A percentile compares a stretch with the other conserved stretches of the same genome.
These are phyloP conservation scores for Thymallus thymallus DNA, from an alignment of 2,113 vertebrate genomes.

Conservation along the genomic window DNA sequence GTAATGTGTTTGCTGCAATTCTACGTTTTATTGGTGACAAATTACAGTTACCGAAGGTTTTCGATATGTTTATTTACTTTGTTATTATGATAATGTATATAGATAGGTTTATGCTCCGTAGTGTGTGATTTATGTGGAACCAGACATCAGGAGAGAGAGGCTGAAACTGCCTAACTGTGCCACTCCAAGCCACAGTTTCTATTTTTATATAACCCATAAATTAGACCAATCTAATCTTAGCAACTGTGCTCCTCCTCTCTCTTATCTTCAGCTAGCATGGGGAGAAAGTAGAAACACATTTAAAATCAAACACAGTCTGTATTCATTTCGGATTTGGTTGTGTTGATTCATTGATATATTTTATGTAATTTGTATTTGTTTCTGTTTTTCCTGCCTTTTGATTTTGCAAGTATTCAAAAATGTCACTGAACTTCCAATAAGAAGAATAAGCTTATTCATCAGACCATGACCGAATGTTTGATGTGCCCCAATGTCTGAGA, in stretches of 20 bases:
- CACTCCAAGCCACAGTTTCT: slow-evolving; percentile 1
- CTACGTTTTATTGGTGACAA: neutral
- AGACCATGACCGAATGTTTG: neutral
- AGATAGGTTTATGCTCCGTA: neutral
- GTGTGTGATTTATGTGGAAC: slow-evolving; percentile 7
- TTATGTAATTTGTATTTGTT: neutral
- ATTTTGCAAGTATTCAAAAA: neutral
- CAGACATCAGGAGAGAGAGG: slow-evolving; percentile 2
- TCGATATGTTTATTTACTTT: no score
- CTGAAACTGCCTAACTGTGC: neutral
- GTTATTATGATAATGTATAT: neutral
- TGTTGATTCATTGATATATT: neutral
- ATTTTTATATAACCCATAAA: slow-evolving; percentile 2
- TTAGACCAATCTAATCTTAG: slow-evolving; percentile 28
- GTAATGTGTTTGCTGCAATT: no score
- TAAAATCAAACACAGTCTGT: neutral
- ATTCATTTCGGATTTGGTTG: neutral
- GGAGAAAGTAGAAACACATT: neutral
- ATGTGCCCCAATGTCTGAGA: neutral
- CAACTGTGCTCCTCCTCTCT: neutral
- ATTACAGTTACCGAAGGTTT: neutral
- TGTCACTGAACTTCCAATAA: no score
- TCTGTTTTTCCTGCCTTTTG: neutral
- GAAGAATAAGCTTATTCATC: neutral
- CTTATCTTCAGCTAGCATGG: neutral